Evolutionary conservation across 2,888 invertebrate species (phyloP), one percentile per base, ranked within the genome.

Genomic region (Epicampocera succincta): DNA sequence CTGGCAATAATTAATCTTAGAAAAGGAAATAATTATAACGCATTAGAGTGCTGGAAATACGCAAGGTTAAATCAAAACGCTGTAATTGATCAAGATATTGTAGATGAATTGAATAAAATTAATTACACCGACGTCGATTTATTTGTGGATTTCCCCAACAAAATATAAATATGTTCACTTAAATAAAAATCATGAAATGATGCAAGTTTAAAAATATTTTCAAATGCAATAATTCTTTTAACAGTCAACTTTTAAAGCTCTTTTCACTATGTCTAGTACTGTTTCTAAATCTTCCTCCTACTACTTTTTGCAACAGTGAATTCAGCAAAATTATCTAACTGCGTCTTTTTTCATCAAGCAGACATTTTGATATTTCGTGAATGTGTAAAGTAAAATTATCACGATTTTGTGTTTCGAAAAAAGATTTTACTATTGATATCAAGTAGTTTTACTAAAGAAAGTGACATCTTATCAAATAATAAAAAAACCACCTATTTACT

Each of bases 11-110:
- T 89, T 19, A 87, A 89, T 81, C 68, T 89, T 0, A 86, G 82
- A 50, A 33, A 83, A 58, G 85, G 86, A 8, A 74, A 87, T 1
- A 89, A 84, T 78, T 83, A 83, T 38, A 86, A 85, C 65, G 89
- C 89, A 0, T 44, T 89, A 8, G 85, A 86, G 19, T 89, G 87
- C 71, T 89, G 89, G 89, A 88, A 87, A 83, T 87, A 89, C 71
- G 87, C 89, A 0, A 85, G 83, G 76, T 69, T 85, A 85, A 84
- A 89, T 72, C 84, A 85, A 0, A 50, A 77, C 3, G 68, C 60
- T 52, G 6, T 33, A 1, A 85, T 88, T 4, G 61, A 79, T 3
- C 84, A 86, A 21, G 85, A 87, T 40, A 86, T 88, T 75, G 83
- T 75, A 58, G 71, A 80, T 2, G 89, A 87, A 65, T 72, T 89